phyloP scores from a whole-genome alignment of 23 tunicate genomes.

The Clavelina lepadiformis region DNA sequence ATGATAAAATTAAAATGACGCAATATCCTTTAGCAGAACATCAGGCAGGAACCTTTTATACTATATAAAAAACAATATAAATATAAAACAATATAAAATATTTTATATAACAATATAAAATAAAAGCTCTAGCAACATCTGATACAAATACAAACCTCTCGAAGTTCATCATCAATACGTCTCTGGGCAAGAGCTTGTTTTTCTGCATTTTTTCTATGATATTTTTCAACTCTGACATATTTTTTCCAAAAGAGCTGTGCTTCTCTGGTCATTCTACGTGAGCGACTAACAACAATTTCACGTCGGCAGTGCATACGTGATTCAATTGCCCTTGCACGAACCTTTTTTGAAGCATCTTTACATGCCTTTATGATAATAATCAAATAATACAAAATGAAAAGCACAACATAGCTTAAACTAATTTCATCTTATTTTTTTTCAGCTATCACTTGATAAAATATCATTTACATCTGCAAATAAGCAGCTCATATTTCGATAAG shows the following conservation, averaged over 20 bases:
- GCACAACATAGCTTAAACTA: too few species aligned
- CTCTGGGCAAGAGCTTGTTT: conserved; percentile 71
- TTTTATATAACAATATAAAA: not conserved
- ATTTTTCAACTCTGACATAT: conserved; percentile 64
- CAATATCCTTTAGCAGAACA: too few species aligned
- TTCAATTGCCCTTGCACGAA: conserved; percentile 32
- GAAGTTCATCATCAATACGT: conserved; percentile 47
- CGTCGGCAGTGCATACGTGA: conserved; percentile 19
- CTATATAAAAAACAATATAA: too few species aligned
- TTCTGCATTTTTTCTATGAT: conserved; percentile 73
- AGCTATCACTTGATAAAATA: too few species aligned
- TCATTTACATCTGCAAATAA: too few species aligned
- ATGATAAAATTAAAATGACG: too few species aligned
- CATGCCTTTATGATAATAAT: conserved; percentile 20
- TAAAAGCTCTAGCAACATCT: not conserved
- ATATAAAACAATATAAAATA: too few species aligned
- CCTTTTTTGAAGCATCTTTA: conserved; percentile 40
- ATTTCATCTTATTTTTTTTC: too few species aligned
- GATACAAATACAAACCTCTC: conserved; percentile 34
- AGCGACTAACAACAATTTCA: conserved; percentile 39
- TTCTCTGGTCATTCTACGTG: conserved; percentile 73
- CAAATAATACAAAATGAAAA: too few species aligned
- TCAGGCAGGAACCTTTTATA: too few species aligned
- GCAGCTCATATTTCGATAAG: not conserved
- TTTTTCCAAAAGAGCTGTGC: conserved; percentile 80